Evolutionary conservation across 2,888 invertebrate species (phyloP), one percentile per base, ranked within the genome.

Genomic region (Acleris laterana): DNA sequence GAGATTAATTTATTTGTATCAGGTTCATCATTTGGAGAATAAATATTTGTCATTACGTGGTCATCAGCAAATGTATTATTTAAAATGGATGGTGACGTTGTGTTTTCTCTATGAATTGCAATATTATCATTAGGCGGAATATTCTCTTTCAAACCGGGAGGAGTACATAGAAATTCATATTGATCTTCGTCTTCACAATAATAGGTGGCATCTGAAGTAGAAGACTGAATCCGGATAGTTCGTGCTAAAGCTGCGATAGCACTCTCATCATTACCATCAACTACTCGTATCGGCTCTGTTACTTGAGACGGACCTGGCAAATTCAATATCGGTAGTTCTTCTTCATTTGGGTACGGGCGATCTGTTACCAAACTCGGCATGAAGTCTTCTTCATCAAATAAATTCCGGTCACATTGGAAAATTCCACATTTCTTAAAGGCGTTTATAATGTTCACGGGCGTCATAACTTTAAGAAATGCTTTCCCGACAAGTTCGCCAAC

Each of bases 321-420:
- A 13, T 20, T 6, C 19, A 7, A 7, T 20, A 20, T 20, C 3
- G 22, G 20, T 50, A 3, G 20, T 50, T 50, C 50, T 50, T 50
- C 50, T 11, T 20, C 11, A 50, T 56, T 20, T 11, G 38, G 44
- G 19, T 19, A 42, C 11, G 58, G 46, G 48, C 48, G 58, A 20
- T 58, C 58, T n/a, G 58, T 48, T 2, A 58, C 58, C n/a, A 46
- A 58, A 16, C 25, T 25, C 3, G 58, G 58, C 58, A 58, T 22
- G 53, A 77, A 80, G 68, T 80, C 77, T 20, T 69, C 68, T 22
- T 81, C 79, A 51, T 72, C 69, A 55, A 82, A 81, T 59, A 76
- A 69, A 60, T 78, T 66, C 32, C 74, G 65, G 69, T 83, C 74
- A 50, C 76, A 78, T 57, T 80, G 79, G 62, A 69, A 79, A 46